A percentile compares a stretch with the other conserved stretches of the same genome.
These are phyloP conservation scores for Lepus oiostolus DNA, from an alignment of 2,797 vertebrate species.

Conservation along the genomic window DNA sequence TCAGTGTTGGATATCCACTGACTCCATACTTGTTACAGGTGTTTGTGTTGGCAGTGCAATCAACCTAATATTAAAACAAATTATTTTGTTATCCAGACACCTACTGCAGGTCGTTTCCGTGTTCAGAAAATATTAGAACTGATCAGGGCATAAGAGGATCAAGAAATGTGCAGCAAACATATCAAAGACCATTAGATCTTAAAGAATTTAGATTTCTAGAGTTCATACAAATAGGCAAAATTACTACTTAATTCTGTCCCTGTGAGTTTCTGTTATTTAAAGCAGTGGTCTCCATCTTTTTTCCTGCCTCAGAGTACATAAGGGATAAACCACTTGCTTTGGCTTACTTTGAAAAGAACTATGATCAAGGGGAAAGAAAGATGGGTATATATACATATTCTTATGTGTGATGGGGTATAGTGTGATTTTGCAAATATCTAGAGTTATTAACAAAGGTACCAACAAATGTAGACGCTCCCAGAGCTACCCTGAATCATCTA, in stretches of 20 bases:
- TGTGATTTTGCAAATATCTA: slow-evolving; percentile 45
- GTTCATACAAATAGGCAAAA: slow-evolving; percentile 19
- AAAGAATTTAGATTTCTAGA: slow-evolving; percentile 26
- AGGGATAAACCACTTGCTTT: slow-evolving; percentile 14
- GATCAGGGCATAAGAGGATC: slow-evolving; percentile 3
- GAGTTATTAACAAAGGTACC: slow-evolving; percentile 35
- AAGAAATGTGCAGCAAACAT: slow-evolving; percentile 38
- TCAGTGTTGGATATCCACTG: slow-evolving; percentile 98
- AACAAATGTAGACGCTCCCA: background rate
- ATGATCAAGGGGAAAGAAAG: background rate
- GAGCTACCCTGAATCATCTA: slow-evolving; percentile 6
- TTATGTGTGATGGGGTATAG: background rate
- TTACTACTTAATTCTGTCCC: slow-evolving; percentile 27
- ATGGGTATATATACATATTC: background rate
- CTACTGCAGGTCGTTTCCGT: background rate
- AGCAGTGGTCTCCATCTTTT: background rate
- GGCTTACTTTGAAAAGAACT: background rate
- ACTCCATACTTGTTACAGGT: slow-evolving; percentile 97
- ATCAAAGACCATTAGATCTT: slow-evolving; percentile 42
- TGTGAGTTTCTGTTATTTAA: background rate
- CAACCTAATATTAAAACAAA: slow-evolving; percentile 90
- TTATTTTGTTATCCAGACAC: slow-evolving; percentile 48
- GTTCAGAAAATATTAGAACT: slow-evolving; percentile 49
- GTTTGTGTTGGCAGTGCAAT: slow-evolving; percentile 95
- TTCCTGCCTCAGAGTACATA: background rate